Base-by-base conservation (phyloP, 1,140 invertebrate species). In the Drosophila lacertosa region DNA sequence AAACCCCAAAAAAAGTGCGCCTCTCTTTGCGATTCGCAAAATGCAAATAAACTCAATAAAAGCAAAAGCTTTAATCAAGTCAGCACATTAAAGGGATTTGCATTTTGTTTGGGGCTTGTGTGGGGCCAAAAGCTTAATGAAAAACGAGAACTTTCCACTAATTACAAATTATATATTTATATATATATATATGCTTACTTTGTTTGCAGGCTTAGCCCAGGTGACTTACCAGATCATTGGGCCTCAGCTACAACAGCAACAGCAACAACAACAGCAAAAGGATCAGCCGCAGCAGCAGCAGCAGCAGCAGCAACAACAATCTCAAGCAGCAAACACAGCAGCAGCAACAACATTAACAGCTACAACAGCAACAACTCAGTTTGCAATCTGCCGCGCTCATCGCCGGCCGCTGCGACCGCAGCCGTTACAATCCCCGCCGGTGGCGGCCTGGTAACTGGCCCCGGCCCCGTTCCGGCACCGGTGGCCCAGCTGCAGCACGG, bases 181-280 rank as follows among this genome's bases (percentile, higher is more conserved):
- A n/a, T n/a, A n/a, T n/a, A n/a, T 2, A 11, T 51, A 20, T 9
- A 2, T 22, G 0, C 22, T 3, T 45, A 2, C 45, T 9, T 55
- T 44, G 33, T 18, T 79, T 80, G 6, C 63, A 91, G 91, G 91
- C 91, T 91, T 90, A 90, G 91, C 90, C 91, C 91, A 90, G 79
- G 90, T 91, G 91, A 91, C 73, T 72, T 91, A 90, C 82, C 89
- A 89, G 90, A 91, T 84, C 89, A 88, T 89, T 91, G 91, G 91
- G 79, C 77, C 82, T 81, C 83, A 82, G 66, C 84, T 75, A 90
- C 78, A 73, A 73, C 81, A 73, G 79, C 80, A 66, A 66, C 88
- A 74, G 47, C 62, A 59, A 44, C 65, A 63, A 44, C 55, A 33
- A 45, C 59, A n/a, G 32, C 80, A 73, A 73, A 77, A 73, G 76